Evolutionary conservation across 2,113 vertebrate species (phyloP).

Genomic region (Eretmochelys imbricata): DNA sequence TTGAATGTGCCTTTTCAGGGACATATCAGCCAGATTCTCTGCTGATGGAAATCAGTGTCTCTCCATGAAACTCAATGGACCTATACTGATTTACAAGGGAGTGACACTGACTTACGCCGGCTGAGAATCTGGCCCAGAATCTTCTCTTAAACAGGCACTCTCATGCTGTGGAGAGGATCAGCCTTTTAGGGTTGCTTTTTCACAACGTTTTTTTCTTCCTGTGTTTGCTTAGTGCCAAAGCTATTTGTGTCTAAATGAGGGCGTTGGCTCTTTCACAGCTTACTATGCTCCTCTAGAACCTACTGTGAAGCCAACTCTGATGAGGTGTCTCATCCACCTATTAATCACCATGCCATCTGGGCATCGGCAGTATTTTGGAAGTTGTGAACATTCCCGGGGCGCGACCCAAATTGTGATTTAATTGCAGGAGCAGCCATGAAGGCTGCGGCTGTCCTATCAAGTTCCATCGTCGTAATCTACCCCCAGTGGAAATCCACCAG

Average conservation of each 20-base stretch:
- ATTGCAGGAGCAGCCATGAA: background rate
- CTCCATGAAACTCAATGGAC: background rate
- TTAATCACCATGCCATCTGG: background rate
- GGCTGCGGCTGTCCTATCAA: background rate
- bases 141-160: slow-evolving; percentile 7
- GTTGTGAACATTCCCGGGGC: background rate
- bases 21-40: background rate
- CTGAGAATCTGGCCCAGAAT: background rate
- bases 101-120: background rate
- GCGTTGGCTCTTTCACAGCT: slow-evolving; percentile 43
- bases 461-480: background rate
- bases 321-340: background rate
- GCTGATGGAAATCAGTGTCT: fast-evolving
- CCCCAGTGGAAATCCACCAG: background rate
- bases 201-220: slow-evolving; percentile 50
- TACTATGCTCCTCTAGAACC: slow-evolving; percentile 17
- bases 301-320: background rate
- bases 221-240: slow-evolving; percentile 23
- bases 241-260: slow-evolving; percentile 46
- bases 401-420: background rate
- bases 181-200: slow-evolving; percentile 49
- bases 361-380: background rate
- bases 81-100: background rate
- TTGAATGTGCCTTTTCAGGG: slow-evolving; percentile 2
- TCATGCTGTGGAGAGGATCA: slow-evolving; percentile 34